Conservation (phyloP, 2,797 vertebrate species). For the Ctenosaura bakeri region DNA sequence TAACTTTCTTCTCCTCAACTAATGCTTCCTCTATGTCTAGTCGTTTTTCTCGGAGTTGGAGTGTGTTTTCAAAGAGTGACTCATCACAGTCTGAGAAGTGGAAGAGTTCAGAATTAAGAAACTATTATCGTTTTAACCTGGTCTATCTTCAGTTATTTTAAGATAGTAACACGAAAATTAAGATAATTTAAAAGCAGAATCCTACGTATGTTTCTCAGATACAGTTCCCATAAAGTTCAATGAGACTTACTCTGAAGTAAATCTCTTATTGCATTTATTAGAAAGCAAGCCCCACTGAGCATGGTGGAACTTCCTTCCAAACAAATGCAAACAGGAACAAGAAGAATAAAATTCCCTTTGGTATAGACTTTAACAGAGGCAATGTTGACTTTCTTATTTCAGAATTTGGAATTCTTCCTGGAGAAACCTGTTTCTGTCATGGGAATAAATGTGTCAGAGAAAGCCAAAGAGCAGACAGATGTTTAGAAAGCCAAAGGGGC, state of each 20-base stretch:
- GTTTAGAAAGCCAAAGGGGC: background rate
- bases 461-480: background rate
- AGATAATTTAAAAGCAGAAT: background rate
- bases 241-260: background rate
- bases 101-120: conserved; percentile 32
- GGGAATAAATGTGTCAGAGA: background rate
- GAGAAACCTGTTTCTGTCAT: background rate
- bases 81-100: conserved; percentile 84
- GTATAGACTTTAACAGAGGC: background rate
- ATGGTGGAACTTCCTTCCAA: background rate
- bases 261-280: background rate
- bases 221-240: background rate
- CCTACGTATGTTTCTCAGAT: background rate
- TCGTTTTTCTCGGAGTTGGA: conserved; percentile 85
- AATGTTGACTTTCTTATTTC: too few relatives aligned
- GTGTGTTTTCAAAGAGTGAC: conserved; percentile 84
- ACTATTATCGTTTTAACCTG: conserved; percentile 18
- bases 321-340: background rate
- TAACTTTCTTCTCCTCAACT: conserved; percentile 83
- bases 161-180: background rate
- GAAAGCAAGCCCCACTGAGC: background rate
- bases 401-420: too few relatives aligned
- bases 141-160: conserved; percentile 13
- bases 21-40: conserved; percentile 88
- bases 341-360: background rate